Base-by-base conservation (phyloP, 2,888 invertebrate genomes). In the Melinopterus prodromus region DNA sequence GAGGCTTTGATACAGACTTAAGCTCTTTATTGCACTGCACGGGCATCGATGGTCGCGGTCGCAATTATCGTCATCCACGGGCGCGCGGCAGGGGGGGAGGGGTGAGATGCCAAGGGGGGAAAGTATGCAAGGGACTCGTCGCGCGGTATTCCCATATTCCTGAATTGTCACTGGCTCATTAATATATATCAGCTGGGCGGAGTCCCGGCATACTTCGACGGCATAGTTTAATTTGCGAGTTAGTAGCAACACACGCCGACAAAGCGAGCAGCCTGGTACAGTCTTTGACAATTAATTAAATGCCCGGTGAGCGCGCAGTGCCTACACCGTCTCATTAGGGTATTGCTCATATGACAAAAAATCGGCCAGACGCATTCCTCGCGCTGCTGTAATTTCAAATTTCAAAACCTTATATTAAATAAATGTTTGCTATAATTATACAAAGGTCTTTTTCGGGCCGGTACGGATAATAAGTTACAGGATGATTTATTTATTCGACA, bases 151-250 rank as follows among this genome's bases (percentile, higher is more conserved):
- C 80, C 81, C 53, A 53, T 87, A 85, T 83, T 85, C 83, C 83
- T 85, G 84, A 88, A 88, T 88, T 88, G 89, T 89, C 89, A 88
- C 88, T 88, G 88, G 87, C 86, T 87, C 88, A 88, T 88, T 88
- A 87, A 87, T 86, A 86, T 88, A 87, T 87, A 86, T 85, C 84
- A 83, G 84, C 85, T 84, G 84, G 86, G 85, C 85, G 85, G 84
- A 86, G 83, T 81, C 83, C 85, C 85, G 86, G 88, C 88, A 89
- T 89, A 88, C 87, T 87, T 87, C 85, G 86, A 84, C 88, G 89
- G 88, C 89, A 89, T 88, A 88, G 89, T 89, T 89, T 88, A 88
- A 89, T 89, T 88, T 87, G 87, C 88, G 85, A 86, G 84, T 84
- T 85, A 84, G 86, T 86, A 86, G 86, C 85, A 83, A 85, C 84